phyloP scores from a whole-genome alignment of 2,888 invertebrate species.

The Zonitis immaculata region DNA sequence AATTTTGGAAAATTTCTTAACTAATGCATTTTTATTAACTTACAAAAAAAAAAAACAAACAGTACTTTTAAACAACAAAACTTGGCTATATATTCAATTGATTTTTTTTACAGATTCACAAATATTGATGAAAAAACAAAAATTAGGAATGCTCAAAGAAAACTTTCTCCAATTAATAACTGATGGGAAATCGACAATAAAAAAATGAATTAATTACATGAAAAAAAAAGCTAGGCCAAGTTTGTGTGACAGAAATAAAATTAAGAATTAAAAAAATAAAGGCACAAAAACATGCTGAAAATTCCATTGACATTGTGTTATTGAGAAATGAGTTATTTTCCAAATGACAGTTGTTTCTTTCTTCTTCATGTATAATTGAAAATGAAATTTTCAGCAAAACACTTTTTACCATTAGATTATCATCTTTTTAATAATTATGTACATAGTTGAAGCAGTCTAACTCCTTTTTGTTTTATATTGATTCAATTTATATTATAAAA shows the following conservation, averaged over 20 bases:
- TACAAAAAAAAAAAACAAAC: conserved; percentile 16
- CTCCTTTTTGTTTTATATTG: conserved; percentile 26
- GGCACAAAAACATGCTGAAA: conserved; percentile 35
- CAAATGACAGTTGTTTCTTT: conserved; percentile 12
- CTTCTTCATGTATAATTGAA: too few relatives aligned
- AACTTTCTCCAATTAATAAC: too few relatives aligned
- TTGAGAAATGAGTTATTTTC: background rate
- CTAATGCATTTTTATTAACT: conserved; percentile 30
- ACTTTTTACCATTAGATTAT: conserved; percentile 20
- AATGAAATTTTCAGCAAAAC: conserved; percentile 33
- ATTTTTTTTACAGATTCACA: background rate
- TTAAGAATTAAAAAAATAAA: conserved; percentile 33
- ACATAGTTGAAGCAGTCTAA: conserved; percentile 32
- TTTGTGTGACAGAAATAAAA: conserved; percentile 14
- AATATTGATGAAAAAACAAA: background rate
- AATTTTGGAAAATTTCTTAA: conserved; percentile 18
- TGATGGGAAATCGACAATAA: conserved; percentile 3
- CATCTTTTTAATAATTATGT: conserved; percentile 13
- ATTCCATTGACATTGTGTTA: conserved; percentile 21
- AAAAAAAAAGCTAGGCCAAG: conserved; percentile 30
- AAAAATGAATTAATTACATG: too few relatives aligned
- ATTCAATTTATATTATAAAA: conserved; percentile 6
- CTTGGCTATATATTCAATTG: conserved; percentile 22
- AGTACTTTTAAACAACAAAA: conserved; percentile 27
- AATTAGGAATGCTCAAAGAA: background rate